These are phyloP conservation scores for Oriolus oriolus DNA, from an alignment of 2,113 vertebrate species.

Conservation along the genomic window DNA sequence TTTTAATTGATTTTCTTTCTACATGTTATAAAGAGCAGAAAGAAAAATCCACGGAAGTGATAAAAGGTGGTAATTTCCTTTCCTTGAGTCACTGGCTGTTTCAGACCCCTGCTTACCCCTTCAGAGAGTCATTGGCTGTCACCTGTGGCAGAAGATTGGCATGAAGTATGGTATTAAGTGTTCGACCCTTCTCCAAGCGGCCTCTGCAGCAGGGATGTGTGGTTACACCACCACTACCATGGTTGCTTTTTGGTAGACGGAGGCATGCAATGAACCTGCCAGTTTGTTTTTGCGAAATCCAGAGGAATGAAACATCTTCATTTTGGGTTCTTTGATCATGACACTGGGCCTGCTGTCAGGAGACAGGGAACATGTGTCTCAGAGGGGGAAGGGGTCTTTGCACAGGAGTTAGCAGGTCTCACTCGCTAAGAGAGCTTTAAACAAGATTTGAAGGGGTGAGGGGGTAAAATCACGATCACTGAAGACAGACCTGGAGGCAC, in stretches of 20 bases:
- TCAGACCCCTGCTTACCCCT: background rate
- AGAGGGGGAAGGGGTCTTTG: background rate
- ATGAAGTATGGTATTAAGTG: background rate
- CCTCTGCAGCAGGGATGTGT: background rate
- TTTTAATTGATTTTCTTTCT: background rate
- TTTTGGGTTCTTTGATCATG: background rate
- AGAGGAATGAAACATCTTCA: background rate
- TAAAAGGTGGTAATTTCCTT: background rate
- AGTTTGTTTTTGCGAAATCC: background rate
- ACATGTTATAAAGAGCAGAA: background rate
- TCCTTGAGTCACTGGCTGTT: background rate
- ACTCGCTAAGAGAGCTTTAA: background rate
- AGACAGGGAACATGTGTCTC: background rate
- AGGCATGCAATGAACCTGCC: background rate
- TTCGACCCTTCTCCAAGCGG: background rate
- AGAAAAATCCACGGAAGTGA: background rate
- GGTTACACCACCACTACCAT: fast-evolving
- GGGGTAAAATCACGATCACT: background rate
- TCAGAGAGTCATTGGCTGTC: background rate
- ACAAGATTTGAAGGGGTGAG: background rate
- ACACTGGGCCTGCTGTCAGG: background rate
- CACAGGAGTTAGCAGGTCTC: background rate
- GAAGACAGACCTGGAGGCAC: background rate
- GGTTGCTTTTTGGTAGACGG: background rate
- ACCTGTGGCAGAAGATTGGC: background rate